Conservation (phyloP, 1,140 invertebrate species). For the Drosophila repletoides region DNA sequence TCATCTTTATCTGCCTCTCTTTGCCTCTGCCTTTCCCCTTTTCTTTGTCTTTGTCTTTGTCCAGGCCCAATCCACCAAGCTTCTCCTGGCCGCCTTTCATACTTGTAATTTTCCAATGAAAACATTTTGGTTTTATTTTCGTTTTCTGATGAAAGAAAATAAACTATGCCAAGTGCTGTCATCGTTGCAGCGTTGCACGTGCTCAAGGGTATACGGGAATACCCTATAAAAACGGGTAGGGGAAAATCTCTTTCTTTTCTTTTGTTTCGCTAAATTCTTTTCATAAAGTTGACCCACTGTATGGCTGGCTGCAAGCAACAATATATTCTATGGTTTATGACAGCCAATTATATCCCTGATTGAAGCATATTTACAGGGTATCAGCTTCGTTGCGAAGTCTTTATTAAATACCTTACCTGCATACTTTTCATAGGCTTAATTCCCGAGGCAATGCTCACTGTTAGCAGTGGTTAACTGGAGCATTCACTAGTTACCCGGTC, state of each 20-base stretch:
- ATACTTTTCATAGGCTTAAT: too few species aligned
- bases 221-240: background rate
- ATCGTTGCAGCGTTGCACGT: conserved; percentile 9
- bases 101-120: conserved; percentile 59
- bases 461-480: background rate
- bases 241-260: too few species aligned
- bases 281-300: too few species aligned
- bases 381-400: too few species aligned
- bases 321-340: too few species aligned
- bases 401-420: too few species aligned
- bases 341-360: too few species aligned
- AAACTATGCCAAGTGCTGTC: conserved; percentile 34
- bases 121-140: conserved; percentile 66
- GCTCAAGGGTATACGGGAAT: conserved; percentile 3
- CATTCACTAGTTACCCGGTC: background rate
- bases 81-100: background rate
- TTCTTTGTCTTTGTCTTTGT: background rate
- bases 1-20: background rate
- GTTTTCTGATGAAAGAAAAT: background rate
- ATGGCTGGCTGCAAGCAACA: too few species aligned
- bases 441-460: background rate
- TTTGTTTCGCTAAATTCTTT: too few species aligned
- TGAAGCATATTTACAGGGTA: background rate
- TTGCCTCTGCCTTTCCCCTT: background rate
- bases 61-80: conserved; percentile 1